These are phyloP conservation scores for Mesoligia furuncula DNA, from an alignment of 2,888 invertebrate genomes.

Conservation along the genomic window DNA sequence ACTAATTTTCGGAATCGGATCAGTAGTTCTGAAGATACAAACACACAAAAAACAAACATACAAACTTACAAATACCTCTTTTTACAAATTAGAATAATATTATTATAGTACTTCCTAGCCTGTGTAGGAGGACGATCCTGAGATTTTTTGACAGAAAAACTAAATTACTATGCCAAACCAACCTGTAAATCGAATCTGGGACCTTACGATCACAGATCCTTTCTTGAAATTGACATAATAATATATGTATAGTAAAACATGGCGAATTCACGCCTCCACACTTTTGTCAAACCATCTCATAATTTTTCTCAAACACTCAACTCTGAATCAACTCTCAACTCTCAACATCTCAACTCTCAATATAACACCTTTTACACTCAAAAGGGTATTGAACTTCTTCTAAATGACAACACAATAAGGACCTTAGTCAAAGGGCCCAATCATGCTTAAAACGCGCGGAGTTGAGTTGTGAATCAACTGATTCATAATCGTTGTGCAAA, in stretches of 20 bases:
- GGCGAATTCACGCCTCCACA: too few species aligned
- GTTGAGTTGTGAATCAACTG: constrained; percentile 20
- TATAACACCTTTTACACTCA: not conserved
- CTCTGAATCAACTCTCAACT: too few species aligned
- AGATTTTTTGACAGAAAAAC: not conserved
- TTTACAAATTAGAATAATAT: too few species aligned
- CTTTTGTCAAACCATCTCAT: too few species aligned
- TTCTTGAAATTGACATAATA: not conserved
- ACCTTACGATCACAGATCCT: not conserved
- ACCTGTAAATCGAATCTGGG: not conserved
- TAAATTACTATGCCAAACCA: not conserved
- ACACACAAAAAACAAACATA: too few species aligned
- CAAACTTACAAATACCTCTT: too few species aligned
- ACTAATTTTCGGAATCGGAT: too few species aligned
- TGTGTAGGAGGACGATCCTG: too few species aligned
- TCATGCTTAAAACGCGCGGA: constrained; percentile 27
- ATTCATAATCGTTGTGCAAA: constrained; percentile 43
- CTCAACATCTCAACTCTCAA: too few species aligned
- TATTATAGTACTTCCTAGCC: too few species aligned
- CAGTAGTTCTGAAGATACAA: too few species aligned
- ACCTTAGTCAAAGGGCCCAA: constrained; percentile 21
- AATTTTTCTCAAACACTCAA: not conserved
- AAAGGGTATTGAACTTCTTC: constrained; percentile 15
- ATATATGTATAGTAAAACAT: too few species aligned
- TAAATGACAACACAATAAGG: constrained; percentile 8